A percentile compares a stretch with the other conserved stretches of the same genome.
Evolutionary conservation across 53 echinoderm and acorn worm genomes (phyloP).

Genomic region (Zoroaster sp.): DNA sequence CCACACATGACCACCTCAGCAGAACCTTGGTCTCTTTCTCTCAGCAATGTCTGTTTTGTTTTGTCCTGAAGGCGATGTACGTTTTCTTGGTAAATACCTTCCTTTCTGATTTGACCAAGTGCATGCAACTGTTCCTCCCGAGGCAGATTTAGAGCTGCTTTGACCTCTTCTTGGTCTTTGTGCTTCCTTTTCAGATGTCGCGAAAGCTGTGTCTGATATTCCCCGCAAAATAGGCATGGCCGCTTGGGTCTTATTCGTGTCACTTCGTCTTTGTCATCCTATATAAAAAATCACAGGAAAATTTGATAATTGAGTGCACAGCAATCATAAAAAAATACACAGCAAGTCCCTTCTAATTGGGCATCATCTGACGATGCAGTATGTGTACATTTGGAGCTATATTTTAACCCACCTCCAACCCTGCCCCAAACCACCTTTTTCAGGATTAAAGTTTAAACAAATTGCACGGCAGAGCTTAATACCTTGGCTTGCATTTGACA

Average conservation of each 20-base stretch:
- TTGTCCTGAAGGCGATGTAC: not conserved
- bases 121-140: not conserved
- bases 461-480: too few relatives aligned
- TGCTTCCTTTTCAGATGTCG: slow-evolving; percentile 18
- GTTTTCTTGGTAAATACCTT: slow-evolving; percentile 16
- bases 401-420: too few relatives aligned
- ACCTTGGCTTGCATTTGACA: too few relatives aligned
- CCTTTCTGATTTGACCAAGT: not conserved
- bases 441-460: too few relatives aligned
- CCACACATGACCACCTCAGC: not conserved
- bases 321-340: too few relatives aligned
- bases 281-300: too few relatives aligned
- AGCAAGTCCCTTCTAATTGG: too few relatives aligned
- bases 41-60: not conserved
- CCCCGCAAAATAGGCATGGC: not conserved
- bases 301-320: too few relatives aligned
- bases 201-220: not conserved
- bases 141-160: not conserved
- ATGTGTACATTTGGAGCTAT: too few relatives aligned
- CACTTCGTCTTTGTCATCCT: not conserved
- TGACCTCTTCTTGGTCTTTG: not conserved
- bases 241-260: not conserved
- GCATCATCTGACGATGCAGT: too few relatives aligned
- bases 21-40: not conserved
- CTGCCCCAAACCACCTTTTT: too few relatives aligned